Conservation (phyloP, 1,140 invertebrate species). For the Macrocentrus cingulum region DNA sequence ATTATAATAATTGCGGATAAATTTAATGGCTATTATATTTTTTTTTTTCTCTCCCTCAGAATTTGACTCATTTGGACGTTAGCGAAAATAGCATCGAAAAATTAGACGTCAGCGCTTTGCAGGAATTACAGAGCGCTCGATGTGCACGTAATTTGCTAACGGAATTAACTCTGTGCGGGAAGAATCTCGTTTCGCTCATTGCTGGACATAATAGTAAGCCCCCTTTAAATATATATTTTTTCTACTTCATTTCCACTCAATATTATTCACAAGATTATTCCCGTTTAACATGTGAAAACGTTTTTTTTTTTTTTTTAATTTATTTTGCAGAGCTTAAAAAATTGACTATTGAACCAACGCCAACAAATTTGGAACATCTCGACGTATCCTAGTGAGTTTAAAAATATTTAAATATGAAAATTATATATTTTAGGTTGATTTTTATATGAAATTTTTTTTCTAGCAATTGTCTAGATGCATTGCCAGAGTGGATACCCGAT, state of each 20-base stretch:
- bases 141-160: constrained; percentile 72
- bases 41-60: constrained; percentile 49
- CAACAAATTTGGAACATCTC: constrained; percentile 70
- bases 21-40: not conserved
- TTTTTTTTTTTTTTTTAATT: constrained; percentile 25
- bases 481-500: constrained; percentile 78
- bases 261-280: not conserved
- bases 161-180: constrained; percentile 70
- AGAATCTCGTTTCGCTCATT: constrained; percentile 67
- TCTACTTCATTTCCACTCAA: not conserved
- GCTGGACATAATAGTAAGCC: constrained; percentile 75
- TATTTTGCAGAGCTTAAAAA: constrained; percentile 71
- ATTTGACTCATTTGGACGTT: constrained; percentile 73
- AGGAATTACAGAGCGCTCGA: constrained; percentile 69
- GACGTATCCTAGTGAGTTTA: constrained; percentile 71
- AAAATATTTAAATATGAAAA: no score
- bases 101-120: constrained; percentile 71
- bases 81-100: constrained; percentile 77
- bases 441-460: not conserved
- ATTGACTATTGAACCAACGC: constrained; percentile 66
- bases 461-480: constrained; percentile 70
- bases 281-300: constrained; percentile 8
- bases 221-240: constrained; percentile 15
- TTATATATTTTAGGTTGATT: not conserved
- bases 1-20: not conserved